phyloP scores from a whole-genome alignment of 2,113 vertebrate genomes.

The Antidorcas marsupialis region DNA sequence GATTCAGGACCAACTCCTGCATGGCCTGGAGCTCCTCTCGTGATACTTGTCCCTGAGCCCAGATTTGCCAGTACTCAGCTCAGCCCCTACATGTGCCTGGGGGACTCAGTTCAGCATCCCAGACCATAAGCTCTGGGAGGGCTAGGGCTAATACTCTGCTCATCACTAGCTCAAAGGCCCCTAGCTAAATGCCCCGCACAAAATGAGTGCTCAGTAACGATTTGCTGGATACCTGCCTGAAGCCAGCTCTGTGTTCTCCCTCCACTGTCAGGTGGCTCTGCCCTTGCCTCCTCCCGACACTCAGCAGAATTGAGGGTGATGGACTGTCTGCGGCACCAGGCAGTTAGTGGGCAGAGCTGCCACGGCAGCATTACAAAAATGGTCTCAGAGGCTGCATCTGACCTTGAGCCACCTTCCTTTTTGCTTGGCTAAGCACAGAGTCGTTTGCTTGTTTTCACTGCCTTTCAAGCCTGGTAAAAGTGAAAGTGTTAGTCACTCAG shows the following conservation, averaged over 20 bases:
- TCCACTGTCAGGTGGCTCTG: not conserved
- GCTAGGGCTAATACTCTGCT: not conserved
- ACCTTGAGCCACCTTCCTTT: conserved; percentile 39
- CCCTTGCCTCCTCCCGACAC: not conserved
- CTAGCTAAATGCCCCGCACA: not conserved
- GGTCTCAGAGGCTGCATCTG: not conserved
- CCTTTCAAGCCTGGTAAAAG: not conserved
- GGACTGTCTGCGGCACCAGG: not conserved
- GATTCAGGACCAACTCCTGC: not conserved
- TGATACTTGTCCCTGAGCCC: not conserved
- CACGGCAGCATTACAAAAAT: accelerated
- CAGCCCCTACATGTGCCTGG: not conserved
- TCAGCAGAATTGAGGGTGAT: not conserved
- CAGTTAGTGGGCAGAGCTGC: not conserved
- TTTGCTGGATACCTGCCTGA: not conserved
- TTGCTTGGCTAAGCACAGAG: conserved; percentile 30
- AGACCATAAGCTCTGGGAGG: not conserved
- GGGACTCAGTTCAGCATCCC: not conserved
- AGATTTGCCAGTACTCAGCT: not conserved
- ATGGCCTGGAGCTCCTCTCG: not conserved
- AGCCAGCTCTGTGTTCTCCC: not conserved
- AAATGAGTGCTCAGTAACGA: not conserved
- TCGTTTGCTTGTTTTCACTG: not conserved
- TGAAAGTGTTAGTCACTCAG: not conserved
- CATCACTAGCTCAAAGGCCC: not conserved